These are phyloP conservation scores for Philereme vetulata DNA, from an alignment of 2,888 invertebrate species.

Conservation along the genomic window DNA sequence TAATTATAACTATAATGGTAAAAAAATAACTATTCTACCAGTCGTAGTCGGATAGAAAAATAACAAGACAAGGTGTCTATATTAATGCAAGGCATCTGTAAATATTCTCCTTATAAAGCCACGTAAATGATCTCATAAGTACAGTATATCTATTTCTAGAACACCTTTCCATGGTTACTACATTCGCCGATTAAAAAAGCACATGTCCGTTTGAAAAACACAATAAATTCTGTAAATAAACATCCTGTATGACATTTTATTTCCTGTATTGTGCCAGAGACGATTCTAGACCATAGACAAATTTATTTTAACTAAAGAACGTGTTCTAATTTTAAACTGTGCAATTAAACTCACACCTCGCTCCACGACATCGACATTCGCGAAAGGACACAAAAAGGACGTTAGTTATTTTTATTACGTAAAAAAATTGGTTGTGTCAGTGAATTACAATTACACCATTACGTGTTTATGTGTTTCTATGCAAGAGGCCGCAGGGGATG, in stretches of 20 bases:
- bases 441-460: conserved; percentile 46
- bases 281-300: conserved; percentile 17
- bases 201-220: conserved; percentile 15
- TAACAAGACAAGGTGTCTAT: conserved; percentile 17
- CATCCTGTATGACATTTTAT: conserved; percentile 15
- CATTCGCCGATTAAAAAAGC: conserved; percentile 13
- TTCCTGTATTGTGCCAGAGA: conserved; percentile 12
- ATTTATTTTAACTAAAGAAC: background rate
- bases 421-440: conserved; percentile 40
- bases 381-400: conserved; percentile 14
- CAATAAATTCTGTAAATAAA: conserved; percentile 12
- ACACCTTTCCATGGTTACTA: conserved; percentile 27
- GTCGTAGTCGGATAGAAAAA: conserved; percentile 1
- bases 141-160: conserved; percentile 18
- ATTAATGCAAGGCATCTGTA: conserved; percentile 23
- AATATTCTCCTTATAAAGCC: conserved; percentile 22
- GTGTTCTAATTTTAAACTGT: conserved; percentile 26
- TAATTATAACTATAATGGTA: background rate
- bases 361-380: conserved; percentile 18
- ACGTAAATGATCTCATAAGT: conserved; percentile 26
- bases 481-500: conserved; percentile 68
- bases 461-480: conserved; percentile 47
- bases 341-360: conserved; percentile 19
- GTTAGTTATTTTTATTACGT: conserved; percentile 34
- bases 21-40: conserved; percentile 1